Evolutionary conservation across 2,888 invertebrate genomes (phyloP).

Genomic region (Tubulanus polymorphus): DNA sequence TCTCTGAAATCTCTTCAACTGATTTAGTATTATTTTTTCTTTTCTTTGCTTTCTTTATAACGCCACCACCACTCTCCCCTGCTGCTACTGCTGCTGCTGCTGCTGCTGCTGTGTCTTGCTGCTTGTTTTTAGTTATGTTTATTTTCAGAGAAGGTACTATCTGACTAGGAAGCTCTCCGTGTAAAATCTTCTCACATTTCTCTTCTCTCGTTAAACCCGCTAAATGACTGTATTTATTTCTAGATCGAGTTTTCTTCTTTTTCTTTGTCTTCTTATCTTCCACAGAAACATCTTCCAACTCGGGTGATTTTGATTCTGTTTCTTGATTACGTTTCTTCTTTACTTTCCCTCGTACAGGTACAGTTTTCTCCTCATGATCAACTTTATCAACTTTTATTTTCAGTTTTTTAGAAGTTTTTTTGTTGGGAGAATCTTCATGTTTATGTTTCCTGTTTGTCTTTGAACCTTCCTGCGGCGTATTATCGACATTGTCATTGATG

Average conservation of each 20-base stretch:
- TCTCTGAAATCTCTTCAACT: background rate
- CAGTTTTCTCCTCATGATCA: background rate
- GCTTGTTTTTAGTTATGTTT: no score
- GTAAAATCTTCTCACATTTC: no score
- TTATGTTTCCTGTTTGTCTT: constrained; percentile 6
- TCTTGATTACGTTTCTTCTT: background rate
- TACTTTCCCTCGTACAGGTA: background rate
- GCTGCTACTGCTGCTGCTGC: no score
- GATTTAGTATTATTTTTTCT: background rate
- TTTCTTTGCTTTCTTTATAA: background rate
- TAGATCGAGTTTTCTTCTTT: no score
- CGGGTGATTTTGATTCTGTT: background rate
- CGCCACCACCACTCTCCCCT: no score
- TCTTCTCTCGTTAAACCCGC: constrained; percentile 13
- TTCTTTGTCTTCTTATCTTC: constrained; percentile 2
- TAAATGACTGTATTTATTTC: constrained; percentile 28
- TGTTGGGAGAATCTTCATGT: background rate
- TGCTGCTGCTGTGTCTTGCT: no score
- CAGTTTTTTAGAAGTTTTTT: background rate
- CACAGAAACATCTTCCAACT: no score
- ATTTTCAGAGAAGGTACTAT: no score
- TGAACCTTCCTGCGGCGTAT: constrained; percentile 10
- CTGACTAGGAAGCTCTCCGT: no score
- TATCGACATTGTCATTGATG: no score
- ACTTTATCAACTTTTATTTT: background rate